Conservation (phyloP, 2,113 vertebrate genomes). For the Siphamia tubifer region DNA sequence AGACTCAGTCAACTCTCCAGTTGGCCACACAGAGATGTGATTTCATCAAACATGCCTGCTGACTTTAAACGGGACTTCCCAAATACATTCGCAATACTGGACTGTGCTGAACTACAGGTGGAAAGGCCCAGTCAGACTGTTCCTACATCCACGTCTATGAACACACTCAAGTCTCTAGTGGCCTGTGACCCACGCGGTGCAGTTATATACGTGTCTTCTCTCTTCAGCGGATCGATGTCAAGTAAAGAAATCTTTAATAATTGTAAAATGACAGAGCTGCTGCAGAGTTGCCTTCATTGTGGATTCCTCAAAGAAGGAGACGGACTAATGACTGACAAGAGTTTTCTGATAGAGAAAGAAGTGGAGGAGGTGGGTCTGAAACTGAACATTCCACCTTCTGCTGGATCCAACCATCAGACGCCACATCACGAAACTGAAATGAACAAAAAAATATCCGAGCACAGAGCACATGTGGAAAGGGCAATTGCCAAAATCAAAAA, state of each 20-base stretch:
- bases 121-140: background rate
- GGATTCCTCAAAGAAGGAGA: constrained; percentile 8
- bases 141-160: background rate
- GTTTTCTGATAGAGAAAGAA: background rate
- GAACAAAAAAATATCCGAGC: background rate
- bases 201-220: constrained; percentile 7
- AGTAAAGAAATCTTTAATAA: constrained; percentile 1
- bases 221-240: background rate
- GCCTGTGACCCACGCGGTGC: constrained; percentile 16
- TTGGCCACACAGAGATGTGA: background rate
- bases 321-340: background rate
- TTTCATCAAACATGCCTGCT: background rate
- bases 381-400: background rate
- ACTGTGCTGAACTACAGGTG: background rate
- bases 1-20: background rate
- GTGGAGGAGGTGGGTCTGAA: background rate
- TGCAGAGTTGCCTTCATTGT: background rate
- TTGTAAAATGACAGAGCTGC: background rate
- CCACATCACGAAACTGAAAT: background rate
- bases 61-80: background rate
- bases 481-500: background rate
- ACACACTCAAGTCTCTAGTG: constrained; percentile 11
- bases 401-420: background rate
- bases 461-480: background rate
- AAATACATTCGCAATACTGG: background rate